phyloP scores from a whole-genome alignment of 2,888 invertebrate species.

The Mythimna pallens region DNA sequence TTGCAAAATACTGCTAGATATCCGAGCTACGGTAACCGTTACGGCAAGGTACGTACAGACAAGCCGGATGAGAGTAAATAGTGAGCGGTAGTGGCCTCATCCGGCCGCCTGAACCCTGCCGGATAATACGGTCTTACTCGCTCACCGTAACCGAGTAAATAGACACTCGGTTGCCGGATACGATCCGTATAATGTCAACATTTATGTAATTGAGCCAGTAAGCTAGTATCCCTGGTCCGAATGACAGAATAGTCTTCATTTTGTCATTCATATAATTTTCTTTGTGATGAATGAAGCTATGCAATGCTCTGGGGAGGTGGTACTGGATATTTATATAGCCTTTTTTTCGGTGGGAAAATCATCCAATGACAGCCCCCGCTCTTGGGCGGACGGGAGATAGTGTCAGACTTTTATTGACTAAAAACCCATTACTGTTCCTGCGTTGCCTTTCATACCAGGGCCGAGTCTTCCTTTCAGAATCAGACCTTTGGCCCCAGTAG shows the following conservation, averaged over 20 bases:
- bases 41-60: background rate
- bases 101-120: constrained; percentile 25
- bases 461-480: no score
- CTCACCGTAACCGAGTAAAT: constrained; percentile 38
- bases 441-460: no score
- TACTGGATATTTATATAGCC: background rate
- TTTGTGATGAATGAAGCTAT: background rate
- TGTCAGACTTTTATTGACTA: no score
- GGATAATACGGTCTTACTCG: constrained; percentile 32
- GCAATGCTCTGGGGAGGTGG: background rate
- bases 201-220: constrained; percentile 38
- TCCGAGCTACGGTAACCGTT: background rate
- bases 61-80: constrained; percentile 39
- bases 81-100: constrained; percentile 21
- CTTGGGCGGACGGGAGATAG: no score
- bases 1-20: background rate
- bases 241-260: background rate
- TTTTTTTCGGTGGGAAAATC: no score
- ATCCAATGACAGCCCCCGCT: no score
- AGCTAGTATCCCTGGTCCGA: background rate
- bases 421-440: no score
- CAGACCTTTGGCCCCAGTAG: no score
- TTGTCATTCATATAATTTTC: background rate
- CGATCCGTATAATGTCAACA: constrained; percentile 44
- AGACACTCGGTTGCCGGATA: constrained; percentile 38